Base-by-base conservation (phyloP, 2,888 invertebrate species). In the Scotopteryx bipunctaria region DNA sequence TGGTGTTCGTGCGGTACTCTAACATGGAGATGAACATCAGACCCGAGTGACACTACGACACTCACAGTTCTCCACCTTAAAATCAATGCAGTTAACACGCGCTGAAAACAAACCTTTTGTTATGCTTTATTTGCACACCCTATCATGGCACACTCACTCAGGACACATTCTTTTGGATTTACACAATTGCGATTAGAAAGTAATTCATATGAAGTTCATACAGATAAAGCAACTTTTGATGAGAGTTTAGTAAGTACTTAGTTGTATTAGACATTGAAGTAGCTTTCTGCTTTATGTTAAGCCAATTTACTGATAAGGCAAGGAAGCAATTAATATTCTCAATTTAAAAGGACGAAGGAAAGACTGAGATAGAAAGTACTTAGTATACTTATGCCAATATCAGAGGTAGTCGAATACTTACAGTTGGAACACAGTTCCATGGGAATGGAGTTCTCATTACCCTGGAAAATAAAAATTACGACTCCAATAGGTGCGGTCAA, bases 401-500 rank as follows among this genome's bases (percentile, higher is more conserved):
- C 17, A 36, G 44, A 43, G 37, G 43, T 48, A 48, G 45, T 36
- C 36, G 14, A 56, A 74, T 86, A 95, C 96, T 96, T 92, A 96
- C 97, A 97, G 84, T 97, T 98, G 83, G 97, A 97, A 94, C 98
- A 98, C 73, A 98, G 94, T 93, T 98, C 98, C 97, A 98, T 97
- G 71, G 98, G 97, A 83, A 98, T 94, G 71, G 97, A 97, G 82
- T 95, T 95, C 92, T 98, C 98, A 92, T 98, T 98, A 91, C 98
- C 98, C 98, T 98, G 93, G 46, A 93, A 62, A 19, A 49, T 13
- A 29, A 25, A 46, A 25, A 29, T 15, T 29, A 40, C 19, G n/a
- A 17, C 11, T 33, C 5, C 25, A n/a, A 32, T 31, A 25, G n/a
- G 13, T 41, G 11, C 3, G 3, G 29, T 23, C 4, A 25, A 17